A percentile compares a stretch with the other conserved stretches of the same genome.
phyloP scores from a whole-genome alignment of 2,888 invertebrate species.

The Nephrotoma flavescens region DNA sequence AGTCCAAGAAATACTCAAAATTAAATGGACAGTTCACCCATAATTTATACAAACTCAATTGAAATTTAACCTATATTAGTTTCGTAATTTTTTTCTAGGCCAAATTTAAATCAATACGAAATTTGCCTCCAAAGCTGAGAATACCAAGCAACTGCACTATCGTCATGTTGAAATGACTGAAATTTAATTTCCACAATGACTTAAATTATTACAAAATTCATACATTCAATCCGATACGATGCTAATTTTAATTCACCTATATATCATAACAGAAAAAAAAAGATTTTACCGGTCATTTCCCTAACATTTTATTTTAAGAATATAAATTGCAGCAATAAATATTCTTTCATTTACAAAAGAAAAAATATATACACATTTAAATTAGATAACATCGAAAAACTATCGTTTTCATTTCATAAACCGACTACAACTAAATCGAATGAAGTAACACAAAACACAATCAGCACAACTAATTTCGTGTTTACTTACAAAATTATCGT shows the following conservation, averaged over 20 bases:
- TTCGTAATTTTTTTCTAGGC: too few species aligned
- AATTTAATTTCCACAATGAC: not conserved
- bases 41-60: too few species aligned
- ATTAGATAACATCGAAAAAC: not conserved
- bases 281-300: not conserved
- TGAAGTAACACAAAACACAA: not conserved
- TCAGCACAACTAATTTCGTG: not conserved
- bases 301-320: not conserved
- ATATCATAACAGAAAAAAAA: not conserved
- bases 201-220: not conserved
- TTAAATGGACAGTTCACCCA: too few species aligned
- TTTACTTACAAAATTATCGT: not conserved
- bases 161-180: not conserved
- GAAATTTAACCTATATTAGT: too few species aligned
- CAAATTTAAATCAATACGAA: too few species aligned
- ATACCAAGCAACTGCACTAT: not conserved
- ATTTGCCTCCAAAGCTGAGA: too few species aligned
- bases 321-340: not conserved
- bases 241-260: not conserved
- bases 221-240: not conserved
- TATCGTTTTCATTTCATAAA: not conserved
- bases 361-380: not conserved
- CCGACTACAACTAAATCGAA: not conserved
- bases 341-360: not conserved
- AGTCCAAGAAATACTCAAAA: too few species aligned